These are phyloP conservation scores for Margaritifera margaritifera DNA, from an alignment of 2,888 invertebrate species.

Conservation along the genomic window DNA sequence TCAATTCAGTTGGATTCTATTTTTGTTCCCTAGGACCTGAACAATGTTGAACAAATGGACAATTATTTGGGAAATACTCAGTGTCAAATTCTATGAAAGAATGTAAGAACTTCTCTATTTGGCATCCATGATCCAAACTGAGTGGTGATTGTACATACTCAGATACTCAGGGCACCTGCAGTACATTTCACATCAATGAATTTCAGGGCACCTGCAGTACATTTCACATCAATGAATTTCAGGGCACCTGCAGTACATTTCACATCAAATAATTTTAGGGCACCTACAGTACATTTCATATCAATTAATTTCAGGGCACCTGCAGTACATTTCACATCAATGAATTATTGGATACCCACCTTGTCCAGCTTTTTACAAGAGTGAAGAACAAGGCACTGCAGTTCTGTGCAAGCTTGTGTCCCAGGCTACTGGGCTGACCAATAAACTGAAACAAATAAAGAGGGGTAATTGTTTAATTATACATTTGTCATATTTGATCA, in stretches of 20 bases:
- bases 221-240: too few species aligned
- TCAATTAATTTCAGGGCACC: neutral
- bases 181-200: too few species aligned
- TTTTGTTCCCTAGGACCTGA: too few species aligned
- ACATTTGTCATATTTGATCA: neutral
- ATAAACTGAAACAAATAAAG: constrained; percentile 43
- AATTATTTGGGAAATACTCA: too few species aligned
- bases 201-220: too few species aligned
- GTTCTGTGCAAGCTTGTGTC: constrained; percentile 64
- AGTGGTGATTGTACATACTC: neutral
- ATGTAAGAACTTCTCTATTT: too few species aligned
- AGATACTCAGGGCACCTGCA: too few species aligned
- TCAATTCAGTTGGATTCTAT: too few species aligned
- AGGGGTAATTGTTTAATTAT: neutral
- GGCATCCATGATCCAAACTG: too few species aligned
- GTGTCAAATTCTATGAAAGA: too few species aligned
- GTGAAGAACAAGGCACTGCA: constrained; percentile 66
- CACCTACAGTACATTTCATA: neutral
- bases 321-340: neutral
- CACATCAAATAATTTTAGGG: neutral
- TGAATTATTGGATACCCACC: constrained; percentile 38
- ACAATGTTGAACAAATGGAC: too few species aligned
- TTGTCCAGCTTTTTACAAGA: constrained; percentile 63
- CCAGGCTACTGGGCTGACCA: constrained; percentile 45
- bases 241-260: neutral